Percentiles rank a stretch among this genome's conserved stretches.
phyloP scores from a whole-genome alignment of 2,113 vertebrate genomes.

The Fulica atra region DNA sequence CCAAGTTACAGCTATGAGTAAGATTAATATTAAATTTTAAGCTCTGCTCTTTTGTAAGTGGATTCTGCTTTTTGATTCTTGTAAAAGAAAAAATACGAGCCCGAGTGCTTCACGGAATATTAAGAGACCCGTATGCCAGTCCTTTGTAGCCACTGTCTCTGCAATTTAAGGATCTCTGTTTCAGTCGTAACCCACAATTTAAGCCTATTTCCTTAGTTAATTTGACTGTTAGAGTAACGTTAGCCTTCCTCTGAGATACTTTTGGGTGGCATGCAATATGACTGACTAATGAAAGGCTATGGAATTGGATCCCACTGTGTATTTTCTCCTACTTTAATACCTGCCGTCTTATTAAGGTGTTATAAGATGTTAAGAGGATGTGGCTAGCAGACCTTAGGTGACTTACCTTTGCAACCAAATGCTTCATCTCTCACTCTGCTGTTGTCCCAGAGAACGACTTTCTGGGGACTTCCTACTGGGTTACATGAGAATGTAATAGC shows the following conservation, averaged over 20 bases:
- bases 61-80: constrained; percentile 60
- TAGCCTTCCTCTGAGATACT: background rate
- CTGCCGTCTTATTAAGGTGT: background rate
- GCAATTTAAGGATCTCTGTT: background rate
- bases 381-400: background rate
- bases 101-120: background rate
- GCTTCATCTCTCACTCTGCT: background rate
- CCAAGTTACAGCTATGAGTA: constrained; percentile 62
- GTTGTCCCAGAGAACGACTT: background rate
- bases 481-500: background rate
- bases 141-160: background rate
- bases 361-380: background rate
- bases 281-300: background rate
- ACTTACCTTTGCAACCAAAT: background rate
- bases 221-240: background rate
- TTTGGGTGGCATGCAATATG: background rate
- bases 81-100: constrained; percentile 22
- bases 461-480: background rate
- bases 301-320: background rate
- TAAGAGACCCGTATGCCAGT: background rate
- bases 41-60: constrained; percentile 28
- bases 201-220: background rate
- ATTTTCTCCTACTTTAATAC: background rate
- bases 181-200: background rate
- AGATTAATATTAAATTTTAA: constrained; percentile 47